These are phyloP conservation scores for Zapus hudsonius DNA, from an alignment of 2,113 vertebrate genomes.

Conservation along the genomic window DNA sequence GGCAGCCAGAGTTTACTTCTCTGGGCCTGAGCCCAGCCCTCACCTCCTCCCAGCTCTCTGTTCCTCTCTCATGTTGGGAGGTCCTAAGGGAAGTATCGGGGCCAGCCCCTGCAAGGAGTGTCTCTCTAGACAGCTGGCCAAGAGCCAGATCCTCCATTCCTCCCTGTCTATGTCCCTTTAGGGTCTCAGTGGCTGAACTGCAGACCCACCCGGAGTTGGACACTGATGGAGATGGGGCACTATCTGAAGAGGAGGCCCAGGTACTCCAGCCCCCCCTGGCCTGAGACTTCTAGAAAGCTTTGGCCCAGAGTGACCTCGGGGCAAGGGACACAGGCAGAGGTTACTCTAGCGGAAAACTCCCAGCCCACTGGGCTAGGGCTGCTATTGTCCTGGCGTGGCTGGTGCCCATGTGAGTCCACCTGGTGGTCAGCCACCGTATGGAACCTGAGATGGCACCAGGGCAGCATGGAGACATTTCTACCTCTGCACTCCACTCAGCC, in stretches of 20 bases:
- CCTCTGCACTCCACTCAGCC: background rate
- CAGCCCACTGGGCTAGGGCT: background rate
- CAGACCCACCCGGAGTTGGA: constrained; percentile 91
- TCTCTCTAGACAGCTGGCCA: background rate
- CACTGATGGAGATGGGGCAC: constrained; percentile 87
- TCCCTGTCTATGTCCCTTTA: constrained; percentile 47
- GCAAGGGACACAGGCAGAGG: background rate
- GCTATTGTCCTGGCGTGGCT: rapidly evolving
- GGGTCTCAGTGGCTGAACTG: constrained; percentile 89
- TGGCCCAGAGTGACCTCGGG: background rate
- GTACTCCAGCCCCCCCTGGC: constrained; percentile 70
- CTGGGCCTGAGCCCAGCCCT: background rate
- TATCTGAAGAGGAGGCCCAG: constrained; percentile 91
- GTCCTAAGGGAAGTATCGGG: background rate
- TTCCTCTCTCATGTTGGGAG: background rate
- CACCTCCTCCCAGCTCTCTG: background rate
- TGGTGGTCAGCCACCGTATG: background rate
- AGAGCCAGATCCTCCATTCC: background rate
- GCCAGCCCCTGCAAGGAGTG: too few relatives aligned
- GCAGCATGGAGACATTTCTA: background rate
- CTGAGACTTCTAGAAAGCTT: background rate
- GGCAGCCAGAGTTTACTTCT: too few relatives aligned
- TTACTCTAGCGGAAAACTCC: background rate
- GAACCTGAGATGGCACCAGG: background rate
- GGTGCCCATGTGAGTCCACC: too few relatives aligned